phyloP scores from a whole-genome alignment of 1,140 invertebrate genomes.

The Magallana gigas region DNA sequence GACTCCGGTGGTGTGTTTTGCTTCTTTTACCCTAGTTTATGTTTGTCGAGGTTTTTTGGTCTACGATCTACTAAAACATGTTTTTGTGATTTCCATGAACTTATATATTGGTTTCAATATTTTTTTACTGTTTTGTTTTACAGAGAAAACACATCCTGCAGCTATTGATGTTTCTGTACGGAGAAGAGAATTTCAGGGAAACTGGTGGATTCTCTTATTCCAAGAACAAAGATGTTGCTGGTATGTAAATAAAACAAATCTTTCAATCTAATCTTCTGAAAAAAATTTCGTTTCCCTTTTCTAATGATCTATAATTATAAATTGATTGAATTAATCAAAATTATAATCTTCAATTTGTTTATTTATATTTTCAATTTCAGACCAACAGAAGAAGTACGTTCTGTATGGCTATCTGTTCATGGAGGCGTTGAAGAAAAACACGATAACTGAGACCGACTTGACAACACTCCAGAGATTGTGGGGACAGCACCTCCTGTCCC shows the following conservation, averaged over 20 bases:
- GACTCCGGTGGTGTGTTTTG: neutral
- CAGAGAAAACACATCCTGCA: neutral
- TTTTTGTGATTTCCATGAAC: too few species aligned
- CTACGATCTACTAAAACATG: too few species aligned
- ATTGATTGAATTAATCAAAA: neutral
- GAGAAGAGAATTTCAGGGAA: neutral
- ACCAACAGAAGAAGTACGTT: neutral
- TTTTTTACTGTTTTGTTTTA: neutral
- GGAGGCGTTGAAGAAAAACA: neutral
- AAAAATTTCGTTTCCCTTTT: too few species aligned
- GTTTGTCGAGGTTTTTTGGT: too few species aligned
- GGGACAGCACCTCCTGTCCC: neutral
- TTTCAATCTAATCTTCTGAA: too few species aligned
- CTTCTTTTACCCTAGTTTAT: neutral
- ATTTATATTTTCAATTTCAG: too few species aligned
- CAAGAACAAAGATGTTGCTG: neutral
- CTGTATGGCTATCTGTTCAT: neutral
- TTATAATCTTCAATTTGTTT: neutral
- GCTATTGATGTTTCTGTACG: neutral
- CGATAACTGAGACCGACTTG: neutral
- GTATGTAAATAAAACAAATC: neutral
- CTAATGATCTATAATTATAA: too few species aligned
- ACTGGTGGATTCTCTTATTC: neutral
- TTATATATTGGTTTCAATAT: too few species aligned
- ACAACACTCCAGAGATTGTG: neutral